Evolutionary conservation across 2,113 vertebrate species (phyloP).

Genomic region (Theristicus caerulescens): DNA sequence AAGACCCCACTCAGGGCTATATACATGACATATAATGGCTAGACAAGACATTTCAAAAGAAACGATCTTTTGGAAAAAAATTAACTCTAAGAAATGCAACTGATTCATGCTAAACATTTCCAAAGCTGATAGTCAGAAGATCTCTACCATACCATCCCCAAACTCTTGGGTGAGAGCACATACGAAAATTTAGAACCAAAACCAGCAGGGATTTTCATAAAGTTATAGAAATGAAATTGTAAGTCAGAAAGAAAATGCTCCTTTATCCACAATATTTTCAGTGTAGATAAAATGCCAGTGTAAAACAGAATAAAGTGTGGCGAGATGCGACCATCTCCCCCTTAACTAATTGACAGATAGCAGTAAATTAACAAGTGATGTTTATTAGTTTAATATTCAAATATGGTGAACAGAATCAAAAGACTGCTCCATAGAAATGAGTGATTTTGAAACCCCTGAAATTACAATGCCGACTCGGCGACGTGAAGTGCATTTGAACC

Average conservation of each 20-base stretch:
- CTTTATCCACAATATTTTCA: neutral
- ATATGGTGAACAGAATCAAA: slow-evolving; percentile 64
- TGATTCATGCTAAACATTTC: neutral
- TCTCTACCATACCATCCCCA: neutral
- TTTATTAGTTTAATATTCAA: slow-evolving; percentile 72
- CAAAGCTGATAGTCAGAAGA: neutral
- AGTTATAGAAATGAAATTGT: neutral
- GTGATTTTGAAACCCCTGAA: slow-evolving; percentile 46
- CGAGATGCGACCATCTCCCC: neutral
- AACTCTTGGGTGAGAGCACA: neutral
- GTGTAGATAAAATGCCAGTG: neutral
- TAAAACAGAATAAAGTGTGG: neutral
- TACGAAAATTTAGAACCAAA: neutral
- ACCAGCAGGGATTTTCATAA: neutral
- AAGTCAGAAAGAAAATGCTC: neutral
- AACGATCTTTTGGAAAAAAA: neutral
- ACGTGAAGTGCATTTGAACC: neutral
- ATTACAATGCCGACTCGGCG: neutral
- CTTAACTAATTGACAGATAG: slow-evolving; percentile 63
- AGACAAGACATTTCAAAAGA: neutral
- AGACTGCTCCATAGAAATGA: slow-evolving; percentile 39
- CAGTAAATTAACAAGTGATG: slow-evolving; percentile 64
- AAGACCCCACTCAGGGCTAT: neutral
- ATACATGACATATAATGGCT: neutral
- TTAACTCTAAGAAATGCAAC: neutral